Base-by-base conservation (phyloP, 2,113 vertebrate genomes). In the Steatornis caripensis region DNA sequence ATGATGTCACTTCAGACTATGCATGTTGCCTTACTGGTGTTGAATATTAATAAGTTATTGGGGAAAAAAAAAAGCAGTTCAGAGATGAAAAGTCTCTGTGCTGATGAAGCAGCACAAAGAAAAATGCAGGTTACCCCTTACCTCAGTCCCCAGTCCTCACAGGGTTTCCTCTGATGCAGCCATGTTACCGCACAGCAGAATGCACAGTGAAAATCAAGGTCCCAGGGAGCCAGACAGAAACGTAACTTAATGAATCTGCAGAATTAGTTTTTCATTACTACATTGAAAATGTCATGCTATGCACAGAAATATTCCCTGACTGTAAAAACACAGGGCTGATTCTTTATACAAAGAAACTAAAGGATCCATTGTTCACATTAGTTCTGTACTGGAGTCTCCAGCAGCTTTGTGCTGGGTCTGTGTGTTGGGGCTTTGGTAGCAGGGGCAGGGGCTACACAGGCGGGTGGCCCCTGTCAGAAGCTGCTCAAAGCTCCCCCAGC, bases 111-210 rank as follows among this genome's bases (percentile, higher is more conserved):
- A 57, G 5, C 45, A 48, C 3, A 21, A 19, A 64, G 6, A 5
- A 64, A 72, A 69, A 41, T 4, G 51, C 8, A 65, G 6, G 12
- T 14, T 75, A 18, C 10, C 12, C 6, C 24, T 61, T 21, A 48
- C 3, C 8, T 72, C 8, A 11, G 4, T 23, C 9, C 8, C 9
- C 5, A 1, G 4, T 17, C 71, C 51, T 84, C 34, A 29, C 15
- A 68, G 26, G 1, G 3, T 49, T 89, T 62, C 19, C 5, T 62
- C 27, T 75, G 64, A 41, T 32, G 21, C 15, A 45, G 18, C 12
- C 1, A 0, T n/a, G 17, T 23, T 34, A 19, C 9, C 0, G 1
- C 10, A 49, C 0, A 55, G 16, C 9, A 27, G 5, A 15, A 60
- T 23, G 65, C 37, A 71, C 55, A 55, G 16, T 45, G 15, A 72